Conservation (phyloP, 2,888 invertebrate genomes). For the Ryuthela nishihirai region DNA sequence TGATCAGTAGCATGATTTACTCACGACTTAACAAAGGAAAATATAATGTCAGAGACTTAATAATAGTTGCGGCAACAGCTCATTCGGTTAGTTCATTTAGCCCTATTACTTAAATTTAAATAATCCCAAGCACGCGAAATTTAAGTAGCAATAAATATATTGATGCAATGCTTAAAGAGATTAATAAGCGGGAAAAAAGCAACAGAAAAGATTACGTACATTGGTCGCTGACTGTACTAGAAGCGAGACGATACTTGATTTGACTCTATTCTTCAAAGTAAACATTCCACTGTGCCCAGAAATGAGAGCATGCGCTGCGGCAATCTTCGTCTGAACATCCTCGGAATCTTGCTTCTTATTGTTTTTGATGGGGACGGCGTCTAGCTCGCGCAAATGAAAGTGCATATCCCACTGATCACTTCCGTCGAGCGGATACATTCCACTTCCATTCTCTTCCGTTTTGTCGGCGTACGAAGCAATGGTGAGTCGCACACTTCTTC, state of each 20-base stretch:
- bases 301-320: constrained; percentile 60
- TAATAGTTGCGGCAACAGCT: too few relatives aligned
- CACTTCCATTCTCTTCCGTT: constrained; percentile 5
- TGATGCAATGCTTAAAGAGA: too few relatives aligned
- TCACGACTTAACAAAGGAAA: too few relatives aligned
- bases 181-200: too few relatives aligned
- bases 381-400: constrained; percentile 33
- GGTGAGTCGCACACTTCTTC: constrained; percentile 19
- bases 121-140: too few relatives aligned
- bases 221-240: constrained; percentile 69
- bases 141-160: too few relatives aligned
- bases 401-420: constrained; percentile 26
- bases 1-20: too few relatives aligned
- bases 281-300: constrained; percentile 82
- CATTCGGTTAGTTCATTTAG: too few relatives aligned
- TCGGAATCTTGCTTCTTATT: constrained; percentile 20
- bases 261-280: constrained; percentile 88
- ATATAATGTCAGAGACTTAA: too few relatives aligned
- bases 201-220: constrained; percentile 59
- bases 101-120: too few relatives aligned
- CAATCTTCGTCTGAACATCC: constrained; percentile 29
- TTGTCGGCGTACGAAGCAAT: constrained; percentile 28
- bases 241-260: constrained; percentile 94
- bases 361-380: constrained; percentile 1
- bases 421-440: neutral